These are phyloP conservation scores for Beroe ovata DNA, from an alignment of 37 sponge, comb jelly and placozoan genomes.

Conservation along the genomic window DNA sequence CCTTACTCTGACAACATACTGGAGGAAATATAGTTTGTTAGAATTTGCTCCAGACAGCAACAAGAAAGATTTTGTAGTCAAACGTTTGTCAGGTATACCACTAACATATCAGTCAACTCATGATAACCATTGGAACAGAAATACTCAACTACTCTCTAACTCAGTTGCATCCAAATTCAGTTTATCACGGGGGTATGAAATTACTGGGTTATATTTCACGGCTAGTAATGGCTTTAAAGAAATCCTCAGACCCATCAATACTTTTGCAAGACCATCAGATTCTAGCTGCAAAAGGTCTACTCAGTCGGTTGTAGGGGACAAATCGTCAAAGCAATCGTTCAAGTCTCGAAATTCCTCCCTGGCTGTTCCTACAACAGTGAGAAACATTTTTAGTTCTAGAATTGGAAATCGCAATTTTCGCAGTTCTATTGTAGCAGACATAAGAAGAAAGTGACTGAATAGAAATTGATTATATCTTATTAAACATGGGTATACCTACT, in stretches of 20 bases:
- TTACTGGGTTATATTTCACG: neutral
- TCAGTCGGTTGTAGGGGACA: neutral
- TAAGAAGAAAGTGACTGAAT: neutral
- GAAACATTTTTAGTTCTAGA: no score
- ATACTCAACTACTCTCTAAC: neutral
- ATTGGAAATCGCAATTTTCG: neutral
- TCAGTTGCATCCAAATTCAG: neutral
- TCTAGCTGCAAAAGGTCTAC: neutral
- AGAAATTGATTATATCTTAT: no score
- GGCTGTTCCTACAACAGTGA: neutral
- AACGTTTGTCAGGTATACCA: neutral
- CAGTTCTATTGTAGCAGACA: neutral
- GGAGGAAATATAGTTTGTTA: conserved; percentile 16
- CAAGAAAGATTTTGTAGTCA: neutral
- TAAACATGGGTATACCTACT: no score
- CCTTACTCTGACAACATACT: neutral
- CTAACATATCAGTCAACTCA: neutral
- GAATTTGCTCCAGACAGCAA: neutral
- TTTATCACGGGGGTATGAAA: neutral
- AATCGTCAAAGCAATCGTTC: neutral
- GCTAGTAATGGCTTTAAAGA: conserved; percentile 3
- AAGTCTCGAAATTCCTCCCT: neutral
- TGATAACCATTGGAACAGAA: neutral
- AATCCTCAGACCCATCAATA: neutral
- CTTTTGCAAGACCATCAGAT: neutral